A percentile compares a stretch with the other conserved stretches of the same genome.
phyloP scores from a whole-genome alignment of 1,140 invertebrate genomes.

The Hetaerina americana region DNA sequence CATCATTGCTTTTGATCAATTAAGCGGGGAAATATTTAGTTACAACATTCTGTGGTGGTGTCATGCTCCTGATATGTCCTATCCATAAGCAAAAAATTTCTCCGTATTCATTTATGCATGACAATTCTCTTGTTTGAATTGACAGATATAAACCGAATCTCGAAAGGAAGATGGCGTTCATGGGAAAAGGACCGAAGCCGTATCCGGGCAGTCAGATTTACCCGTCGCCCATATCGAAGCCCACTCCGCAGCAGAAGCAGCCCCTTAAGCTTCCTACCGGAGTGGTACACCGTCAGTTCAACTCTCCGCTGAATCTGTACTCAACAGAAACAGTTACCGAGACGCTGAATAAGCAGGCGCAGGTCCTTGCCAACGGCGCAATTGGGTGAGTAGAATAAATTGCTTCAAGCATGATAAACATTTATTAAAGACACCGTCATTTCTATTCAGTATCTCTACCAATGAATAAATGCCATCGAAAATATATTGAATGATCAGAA shows the following conservation, averaged over 20 bases:
- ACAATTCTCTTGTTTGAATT: too few species aligned
- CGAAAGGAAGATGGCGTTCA: not conserved
- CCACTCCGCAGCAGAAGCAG: not conserved
- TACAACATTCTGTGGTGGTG: too few species aligned
- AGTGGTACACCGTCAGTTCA: slow-evolving; percentile 76
- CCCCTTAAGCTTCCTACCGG: not conserved
- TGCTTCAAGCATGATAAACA: too few species aligned
- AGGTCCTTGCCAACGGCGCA: slow-evolving; percentile 57
- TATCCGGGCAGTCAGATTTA: not conserved
- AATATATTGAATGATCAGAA: too few species aligned
- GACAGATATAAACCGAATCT: too few species aligned
- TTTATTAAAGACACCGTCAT: too few species aligned
- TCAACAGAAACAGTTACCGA: slow-evolving; percentile 68
- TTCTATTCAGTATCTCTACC: too few species aligned
- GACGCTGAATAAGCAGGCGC: slow-evolving; percentile 61
- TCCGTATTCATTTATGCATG: not conserved
- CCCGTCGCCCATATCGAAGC: not conserved
- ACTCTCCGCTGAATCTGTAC: slow-evolving; percentile 76
- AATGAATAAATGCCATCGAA: too few species aligned
- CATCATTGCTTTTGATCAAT: too few species aligned
- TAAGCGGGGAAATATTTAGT: too few species aligned
- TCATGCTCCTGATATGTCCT: not conserved
- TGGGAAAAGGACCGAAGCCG: not conserved
- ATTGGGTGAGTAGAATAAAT: slow-evolving; percentile 56
- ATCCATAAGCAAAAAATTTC: too few species aligned